Percentiles rank a stretch among this genome's conserved stretches.
These are phyloP conservation scores for Rhopalosiphum nymphaeae DNA, from an alignment of 2,888 invertebrate genomes.

Conservation along the genomic window DNA sequence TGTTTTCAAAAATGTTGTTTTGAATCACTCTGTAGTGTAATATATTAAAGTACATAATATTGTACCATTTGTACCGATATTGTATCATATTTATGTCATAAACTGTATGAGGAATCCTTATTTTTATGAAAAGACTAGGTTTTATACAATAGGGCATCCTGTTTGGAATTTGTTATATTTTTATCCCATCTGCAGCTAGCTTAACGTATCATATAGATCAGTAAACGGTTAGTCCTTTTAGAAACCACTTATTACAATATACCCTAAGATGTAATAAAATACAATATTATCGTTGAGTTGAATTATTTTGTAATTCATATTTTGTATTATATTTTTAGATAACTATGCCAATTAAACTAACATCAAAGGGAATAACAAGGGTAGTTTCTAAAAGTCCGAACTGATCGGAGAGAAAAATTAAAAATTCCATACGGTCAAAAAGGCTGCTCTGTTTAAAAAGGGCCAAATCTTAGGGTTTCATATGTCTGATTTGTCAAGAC, in stretches of 20 bases:
- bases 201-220: background rate
- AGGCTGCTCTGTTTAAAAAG: too few relatives aligned
- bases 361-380: background rate
- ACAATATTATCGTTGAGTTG: background rate
- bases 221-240: background rate
- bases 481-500: background rate
- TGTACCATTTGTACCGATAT: background rate
- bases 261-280: background rate
- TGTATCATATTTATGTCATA: background rate
- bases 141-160: background rate
- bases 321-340: too few relatives aligned
- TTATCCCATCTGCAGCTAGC: background rate
- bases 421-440: background rate
- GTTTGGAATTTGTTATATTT: background rate
- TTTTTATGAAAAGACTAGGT: background rate
- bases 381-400: background rate
- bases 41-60: background rate
- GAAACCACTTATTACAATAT: background rate
- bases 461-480: background rate
- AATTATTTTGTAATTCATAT: background rate
- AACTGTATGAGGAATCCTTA: background rate
- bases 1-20: background rate
- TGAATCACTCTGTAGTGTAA: background rate
- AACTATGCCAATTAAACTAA: background rate
- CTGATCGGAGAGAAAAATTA: background rate